Evolutionary conservation across 2,888 invertebrate genomes (phyloP), one percentile per base, ranked within the genome.

Genomic region (Stictocephala bisonia): DNA sequence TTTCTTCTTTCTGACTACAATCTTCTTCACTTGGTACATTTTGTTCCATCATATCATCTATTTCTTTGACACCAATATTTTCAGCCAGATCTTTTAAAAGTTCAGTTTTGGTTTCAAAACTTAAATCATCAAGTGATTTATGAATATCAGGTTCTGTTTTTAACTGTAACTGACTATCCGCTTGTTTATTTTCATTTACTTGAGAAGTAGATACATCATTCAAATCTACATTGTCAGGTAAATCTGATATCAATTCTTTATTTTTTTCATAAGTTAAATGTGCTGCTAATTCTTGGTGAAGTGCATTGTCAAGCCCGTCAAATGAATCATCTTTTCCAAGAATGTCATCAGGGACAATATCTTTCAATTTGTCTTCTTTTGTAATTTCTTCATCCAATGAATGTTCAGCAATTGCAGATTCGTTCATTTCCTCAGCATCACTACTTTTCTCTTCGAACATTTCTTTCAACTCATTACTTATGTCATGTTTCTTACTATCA

Each of bases 361-460:
- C 68, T 50, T 68, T 68, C n/a, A 50, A 15, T 31, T 68, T 68
- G 22, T 68, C 51, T 35, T 68, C 68, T 31, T 50, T 50, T 6
- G 51, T 68, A 27, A 64, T 64, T 6, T 64, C 64, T 44, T 40
- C 22, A 26, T 64, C 64, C 6, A 64, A 18, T 15, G 41, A n/a
- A 22, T 64, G 64, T 64, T 64, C 44, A 9, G 64, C 24, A 7
- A 64, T 18, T 15, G 64, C 29, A 0, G 51, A 20, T 6, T 53
- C 70, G 4, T 70, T 50, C 9, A 40, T 20, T 26, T 58, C 70
- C 18, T 58, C 58, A 27, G 58, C 44, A 51, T 51, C 51, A 31
- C 53, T 53, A 24, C 69, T 69, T 24, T 69, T 69, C 15, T 70
- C 50, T 18, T 56, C 70, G 44, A 71, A 71, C 58, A 71, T 71